Evolutionary conservation across 1,140 invertebrate genomes (phyloP).

Genomic region (Nasonia giraulti): DNA sequence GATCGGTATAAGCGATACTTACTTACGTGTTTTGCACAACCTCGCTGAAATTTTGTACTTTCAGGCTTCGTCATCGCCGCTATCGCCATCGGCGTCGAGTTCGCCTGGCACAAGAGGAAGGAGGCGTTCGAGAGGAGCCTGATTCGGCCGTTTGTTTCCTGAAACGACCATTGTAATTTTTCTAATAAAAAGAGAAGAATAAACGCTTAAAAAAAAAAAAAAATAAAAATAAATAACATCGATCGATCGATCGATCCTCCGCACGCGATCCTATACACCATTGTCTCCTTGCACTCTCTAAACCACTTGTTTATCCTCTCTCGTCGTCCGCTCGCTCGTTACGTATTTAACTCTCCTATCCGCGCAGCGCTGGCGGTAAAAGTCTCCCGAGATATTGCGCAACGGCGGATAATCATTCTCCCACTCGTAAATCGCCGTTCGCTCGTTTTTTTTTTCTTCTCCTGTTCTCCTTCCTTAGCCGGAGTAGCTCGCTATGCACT

Average conservation of each 20-base stretch:
- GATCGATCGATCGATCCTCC: too few relatives aligned
- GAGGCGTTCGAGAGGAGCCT: conserved; percentile 73
- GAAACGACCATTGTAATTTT: conserved; percentile 51
- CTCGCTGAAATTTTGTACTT: conserved; percentile 50
- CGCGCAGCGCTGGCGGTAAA: conserved; percentile 52
- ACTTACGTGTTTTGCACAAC: too few relatives aligned
- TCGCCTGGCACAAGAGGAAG: conserved; percentile 73
- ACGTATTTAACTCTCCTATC: conserved; percentile 45
- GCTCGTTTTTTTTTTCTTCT: conserved; percentile 7
- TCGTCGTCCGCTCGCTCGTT: conserved; percentile 37
- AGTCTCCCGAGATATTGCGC: conserved; percentile 57
- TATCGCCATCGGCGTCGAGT: conserved; percentile 75
- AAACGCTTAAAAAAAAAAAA: conserved; percentile 37
- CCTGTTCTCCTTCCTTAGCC: neutral
- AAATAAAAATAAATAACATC: neutral
- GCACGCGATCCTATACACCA: neutral
- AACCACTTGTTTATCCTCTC: conserved; percentile 29
- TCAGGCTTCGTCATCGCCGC: conserved; percentile 76
- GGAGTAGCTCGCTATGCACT: neutral
- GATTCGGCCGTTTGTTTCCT: conserved; percentile 78
- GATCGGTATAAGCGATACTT: conserved; percentile 76
- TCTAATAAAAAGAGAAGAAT: conserved; percentile 1
- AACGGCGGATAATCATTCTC: conserved; percentile 55
- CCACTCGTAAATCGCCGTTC: conserved; percentile 49
- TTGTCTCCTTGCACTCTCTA: conserved; percentile 4